A percentile compares a stretch with the other conserved stretches of the same genome.
Conservation (phyloP, 2,888 invertebrate genomes). For the Heliconius cydno region DNA sequence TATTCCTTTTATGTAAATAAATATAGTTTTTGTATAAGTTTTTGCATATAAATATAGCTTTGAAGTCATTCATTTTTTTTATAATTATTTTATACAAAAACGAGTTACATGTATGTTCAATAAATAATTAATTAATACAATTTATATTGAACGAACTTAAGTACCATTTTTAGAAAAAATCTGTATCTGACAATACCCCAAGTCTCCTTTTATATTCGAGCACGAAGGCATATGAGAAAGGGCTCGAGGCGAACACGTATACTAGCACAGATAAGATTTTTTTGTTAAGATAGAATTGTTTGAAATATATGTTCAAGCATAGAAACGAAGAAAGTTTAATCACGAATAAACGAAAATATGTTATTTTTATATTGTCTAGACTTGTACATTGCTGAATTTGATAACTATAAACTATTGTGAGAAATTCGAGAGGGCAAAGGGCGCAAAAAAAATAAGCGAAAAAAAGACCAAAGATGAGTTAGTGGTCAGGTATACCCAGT, state of each 20-base stretch:
- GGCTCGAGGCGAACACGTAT: conserved; percentile 19
- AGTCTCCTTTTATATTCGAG: conserved; percentile 14
- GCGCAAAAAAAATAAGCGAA: not conserved
- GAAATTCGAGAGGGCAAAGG: not conserved
- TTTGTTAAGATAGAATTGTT: conserved; percentile 5
- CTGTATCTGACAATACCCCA: conserved; percentile 13
- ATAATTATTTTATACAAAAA: no score
- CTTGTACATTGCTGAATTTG: not conserved
- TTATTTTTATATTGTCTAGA: not conserved
- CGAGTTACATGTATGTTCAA: not conserved
- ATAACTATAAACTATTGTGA: not conserved
- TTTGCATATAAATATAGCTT: no score
- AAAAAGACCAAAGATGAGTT: conserved; percentile 18
- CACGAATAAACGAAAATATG: not conserved
- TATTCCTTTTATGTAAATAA: no score
- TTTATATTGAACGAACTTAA: not conserved
- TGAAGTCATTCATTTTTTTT: no score
- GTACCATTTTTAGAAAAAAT: not conserved
- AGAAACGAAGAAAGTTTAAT: not conserved
- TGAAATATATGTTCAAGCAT: not conserved
- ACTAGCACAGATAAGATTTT: conserved; percentile 4
- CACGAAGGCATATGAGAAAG: not conserved
- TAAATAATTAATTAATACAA: not conserved
- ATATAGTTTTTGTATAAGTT: no score
- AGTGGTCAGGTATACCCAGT: conserved; percentile 66